phyloP scores from a whole-genome alignment of 2,797 vertebrate genomes.

The Epinephelus awoara region DNA sequence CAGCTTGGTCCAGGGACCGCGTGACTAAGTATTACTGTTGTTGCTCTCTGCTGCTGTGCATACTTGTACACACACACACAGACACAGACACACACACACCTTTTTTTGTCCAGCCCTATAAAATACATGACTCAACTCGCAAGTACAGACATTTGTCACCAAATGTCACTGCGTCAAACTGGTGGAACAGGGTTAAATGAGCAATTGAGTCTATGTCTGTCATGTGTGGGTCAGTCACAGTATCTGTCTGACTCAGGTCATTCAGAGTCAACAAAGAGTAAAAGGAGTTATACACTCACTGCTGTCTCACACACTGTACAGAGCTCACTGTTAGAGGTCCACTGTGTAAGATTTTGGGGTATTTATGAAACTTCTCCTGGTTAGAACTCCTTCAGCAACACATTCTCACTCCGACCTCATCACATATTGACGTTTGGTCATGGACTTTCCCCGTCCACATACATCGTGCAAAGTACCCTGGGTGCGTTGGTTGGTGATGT shows the following conservation, averaged over 20 bases:
- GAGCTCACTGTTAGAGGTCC: background rate
- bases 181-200: conserved; percentile 60
- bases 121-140: conserved; percentile 44
- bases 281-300: conserved; percentile 10
- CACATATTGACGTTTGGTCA: too few relatives aligned
- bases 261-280: conserved; percentile 33
- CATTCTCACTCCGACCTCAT: too few relatives aligned
- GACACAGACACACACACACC: background rate
- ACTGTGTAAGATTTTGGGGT: too few relatives aligned
- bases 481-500: too few relatives aligned
- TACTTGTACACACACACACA: conserved; percentile 10
- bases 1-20: conserved; percentile 61
- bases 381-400: too few relatives aligned
- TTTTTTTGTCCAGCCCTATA: conserved; percentile 39
- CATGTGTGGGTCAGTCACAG: conserved; percentile 35
- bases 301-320: conserved; percentile 22
- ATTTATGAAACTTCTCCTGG: too few relatives aligned
- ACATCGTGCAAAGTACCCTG: too few relatives aligned
- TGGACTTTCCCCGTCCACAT: too few relatives aligned
- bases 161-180: conserved; percentile 50
- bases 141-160: conserved; percentile 59
- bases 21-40: conserved; percentile 64
- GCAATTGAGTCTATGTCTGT: conserved; percentile 45
- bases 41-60: conserved; percentile 30
- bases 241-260: conserved; percentile 42